These are phyloP conservation scores for Dendrocincla fuliginosa DNA, from an alignment of 2,797 vertebrate species.

Conservation along the genomic window DNA sequence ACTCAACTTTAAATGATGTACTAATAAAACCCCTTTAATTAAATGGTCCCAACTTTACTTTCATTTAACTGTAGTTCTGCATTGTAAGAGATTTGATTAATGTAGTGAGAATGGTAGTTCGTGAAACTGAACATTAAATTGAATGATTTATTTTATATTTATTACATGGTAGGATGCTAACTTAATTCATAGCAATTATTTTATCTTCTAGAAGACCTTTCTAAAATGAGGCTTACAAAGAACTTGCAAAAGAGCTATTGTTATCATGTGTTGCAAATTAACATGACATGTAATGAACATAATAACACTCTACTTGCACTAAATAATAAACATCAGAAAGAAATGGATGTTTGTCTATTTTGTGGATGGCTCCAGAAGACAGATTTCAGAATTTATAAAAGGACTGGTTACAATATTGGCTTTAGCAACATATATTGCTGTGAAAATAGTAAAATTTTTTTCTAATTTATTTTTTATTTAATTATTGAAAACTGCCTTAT, in stretches of 20 bases:
- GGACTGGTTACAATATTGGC: fast-evolving
- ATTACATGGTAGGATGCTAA: neutral
- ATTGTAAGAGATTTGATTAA: neutral
- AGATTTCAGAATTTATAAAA: neutral
- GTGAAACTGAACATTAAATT: neutral
- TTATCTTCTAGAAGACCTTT: neutral
- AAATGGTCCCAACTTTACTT: neutral
- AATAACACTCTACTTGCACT: neutral
- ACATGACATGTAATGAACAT: neutral
- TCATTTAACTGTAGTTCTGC: neutral
- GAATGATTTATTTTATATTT: neutral
- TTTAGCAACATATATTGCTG: neutral
- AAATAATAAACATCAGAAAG: neutral
- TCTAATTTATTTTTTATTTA: neutral
- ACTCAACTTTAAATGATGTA: neutral
- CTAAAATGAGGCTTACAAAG: neutral
- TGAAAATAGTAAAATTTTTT: neutral
- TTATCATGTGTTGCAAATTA: neutral
- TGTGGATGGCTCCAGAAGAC: neutral
- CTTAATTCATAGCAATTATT: neutral
- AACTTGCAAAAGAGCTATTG: neutral
- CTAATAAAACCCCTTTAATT: neutral
- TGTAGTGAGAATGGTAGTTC: neutral
- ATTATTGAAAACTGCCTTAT: neutral
- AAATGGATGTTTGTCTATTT: neutral